Evolutionary conservation across 1,140 invertebrate species (phyloP), one percentile per base, ranked within the genome.

Genomic region (Glomeris maerens): DNA sequence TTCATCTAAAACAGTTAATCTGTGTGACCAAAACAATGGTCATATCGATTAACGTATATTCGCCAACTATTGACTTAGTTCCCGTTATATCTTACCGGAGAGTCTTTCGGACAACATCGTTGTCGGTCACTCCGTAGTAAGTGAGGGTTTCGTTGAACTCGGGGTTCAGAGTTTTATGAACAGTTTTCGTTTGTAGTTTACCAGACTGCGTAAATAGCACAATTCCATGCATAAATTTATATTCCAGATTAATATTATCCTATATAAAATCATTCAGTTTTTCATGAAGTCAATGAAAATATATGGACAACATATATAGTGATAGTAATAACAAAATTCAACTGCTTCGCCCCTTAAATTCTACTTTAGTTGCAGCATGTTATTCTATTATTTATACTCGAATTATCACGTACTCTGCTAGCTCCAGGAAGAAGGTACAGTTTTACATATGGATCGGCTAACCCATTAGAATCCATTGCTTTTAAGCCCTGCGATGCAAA

Each of bases 131-230:
- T 42, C 88, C 87, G 61, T 90, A 85, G 67, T 93, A 94, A 42
- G 84, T 84, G 3, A 94, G 66, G 0, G 81, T 86, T 67, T 95
- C 90, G 65, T 94, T 90, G 71, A 90, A 95, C 65, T 92, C 86
- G 0, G 91, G 90, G 70, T 93, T 88, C 57, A 87, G 73, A 0
- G 85, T 91, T 66, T 90, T 93, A 65, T 88, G 84, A 0, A 92
- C 81, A 0, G 88, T 92, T 66, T 86, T 87, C 0, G 85, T 92
- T 42, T 83, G 71, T 14, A 88, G 67, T 62, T 85, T 77, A 52
- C 79, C 84, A 17, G 79, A 81, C 66, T 78, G 55, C 2, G 2
- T 38, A 52, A 29, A 21, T 46, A 39, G 10, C 10, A 21, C 14
- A 40, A 7, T 14, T 41, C n/a, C 45, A 13, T 7, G 13, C 7